Conservation (phyloP, 35 echinoderm and acorn worm genomes). For the Amphiura filiformis region DNA sequence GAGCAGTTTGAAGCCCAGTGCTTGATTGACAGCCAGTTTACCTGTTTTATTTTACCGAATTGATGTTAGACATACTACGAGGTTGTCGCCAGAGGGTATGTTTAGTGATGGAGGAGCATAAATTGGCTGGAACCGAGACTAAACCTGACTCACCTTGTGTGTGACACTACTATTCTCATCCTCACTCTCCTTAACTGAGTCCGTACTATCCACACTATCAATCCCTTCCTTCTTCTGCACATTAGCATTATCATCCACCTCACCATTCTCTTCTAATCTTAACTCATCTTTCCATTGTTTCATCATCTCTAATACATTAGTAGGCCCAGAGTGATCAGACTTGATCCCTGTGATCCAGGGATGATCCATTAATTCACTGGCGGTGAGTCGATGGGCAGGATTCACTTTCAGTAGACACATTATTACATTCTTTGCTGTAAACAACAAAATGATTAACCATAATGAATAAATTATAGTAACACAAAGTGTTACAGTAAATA, state of each 20-base stretch:
- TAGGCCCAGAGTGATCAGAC: slow-evolving; percentile 65
- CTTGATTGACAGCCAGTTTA: no score
- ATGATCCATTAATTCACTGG: slow-evolving; percentile 79
- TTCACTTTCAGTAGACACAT: slow-evolving; percentile 87
- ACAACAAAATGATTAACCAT: neutral
- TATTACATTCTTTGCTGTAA: slow-evolving; percentile 90
- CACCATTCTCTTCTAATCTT: slow-evolving; percentile 68
- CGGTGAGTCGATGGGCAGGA: slow-evolving; percentile 90
- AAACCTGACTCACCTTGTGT: no score
- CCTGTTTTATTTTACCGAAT: no score
- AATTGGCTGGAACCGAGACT: no score
- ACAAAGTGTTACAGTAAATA: no score
- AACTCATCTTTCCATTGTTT: slow-evolving; percentile 95
- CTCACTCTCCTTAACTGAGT: neutral
- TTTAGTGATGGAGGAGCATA: no score
- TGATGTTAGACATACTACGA: no score
- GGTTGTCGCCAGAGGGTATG: no score
- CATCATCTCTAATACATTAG: slow-evolving; percentile 98
- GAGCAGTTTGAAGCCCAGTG: no score
- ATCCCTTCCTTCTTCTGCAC: neutral
- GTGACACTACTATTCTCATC: neutral
- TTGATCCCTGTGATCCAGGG: slow-evolving; percentile 92
- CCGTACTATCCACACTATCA: neutral
- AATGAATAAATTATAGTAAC: neutral
- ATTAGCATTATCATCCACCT: slow-evolving; percentile 50